phyloP scores from a whole-genome alignment of 2,888 invertebrate genomes.

The Cheilosia soror region DNA sequence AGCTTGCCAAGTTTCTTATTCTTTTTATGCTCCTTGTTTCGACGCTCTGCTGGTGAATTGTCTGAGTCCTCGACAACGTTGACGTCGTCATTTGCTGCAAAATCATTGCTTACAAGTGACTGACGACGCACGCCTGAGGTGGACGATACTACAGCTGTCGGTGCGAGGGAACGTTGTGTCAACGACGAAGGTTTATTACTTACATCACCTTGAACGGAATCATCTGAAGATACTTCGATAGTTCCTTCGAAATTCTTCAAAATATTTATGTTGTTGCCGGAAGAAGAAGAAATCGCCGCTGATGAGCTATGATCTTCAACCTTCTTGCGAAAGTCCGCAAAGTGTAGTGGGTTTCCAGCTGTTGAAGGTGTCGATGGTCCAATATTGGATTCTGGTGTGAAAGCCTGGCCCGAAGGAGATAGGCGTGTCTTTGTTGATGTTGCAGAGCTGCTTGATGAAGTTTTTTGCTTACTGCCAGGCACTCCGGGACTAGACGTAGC shows the following conservation, averaged over 20 bases:
- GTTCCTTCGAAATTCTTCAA: conserved; percentile 44
- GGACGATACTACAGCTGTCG: conserved; percentile 22
- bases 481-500: conserved; percentile 5
- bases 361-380: conserved; percentile 44
- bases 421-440: conserved; percentile 14
- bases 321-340: conserved; percentile 41
- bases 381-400: conserved; percentile 16
- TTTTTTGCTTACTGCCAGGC: conserved; percentile 16
- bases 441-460: conserved; percentile 17
- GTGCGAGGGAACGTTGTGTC: not conserved
- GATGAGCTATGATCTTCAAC: conserved; percentile 28
- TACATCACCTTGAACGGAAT: conserved; percentile 34
- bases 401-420: conserved; percentile 6
- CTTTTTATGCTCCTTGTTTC: conserved; percentile 61
- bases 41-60: conserved; percentile 26
- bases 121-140: conserved; percentile 23
- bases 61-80: conserved; percentile 28
- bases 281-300: conserved; percentile 1
- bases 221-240: conserved; percentile 68
- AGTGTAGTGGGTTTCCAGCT: conserved; percentile 64
- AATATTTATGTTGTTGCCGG: conserved; percentile 9
- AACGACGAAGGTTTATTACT: conserved; percentile 1
- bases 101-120: conserved; percentile 1
- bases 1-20: conserved; percentile 55
- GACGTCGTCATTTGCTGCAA: not conserved